These are phyloP conservation scores for Cyprinodon variegatus DNA, from an alignment of 2,113 vertebrate genomes.

Conservation along the genomic window DNA sequence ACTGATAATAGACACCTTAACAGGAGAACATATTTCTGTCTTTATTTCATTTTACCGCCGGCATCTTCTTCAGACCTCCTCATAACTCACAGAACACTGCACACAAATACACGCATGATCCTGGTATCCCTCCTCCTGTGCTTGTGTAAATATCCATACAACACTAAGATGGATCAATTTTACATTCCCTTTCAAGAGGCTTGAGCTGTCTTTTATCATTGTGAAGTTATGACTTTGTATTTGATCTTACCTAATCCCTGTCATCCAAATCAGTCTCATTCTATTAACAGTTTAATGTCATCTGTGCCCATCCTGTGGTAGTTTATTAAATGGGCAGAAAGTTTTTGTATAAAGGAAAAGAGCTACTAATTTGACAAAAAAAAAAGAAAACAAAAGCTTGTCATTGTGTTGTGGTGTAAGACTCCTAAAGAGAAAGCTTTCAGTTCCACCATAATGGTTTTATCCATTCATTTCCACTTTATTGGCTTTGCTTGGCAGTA, in stretches of 20 bases:
- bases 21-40: background rate
- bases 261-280: slow-evolving; percentile 56
- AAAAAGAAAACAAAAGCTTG: slow-evolving; percentile 6
- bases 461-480: slow-evolving; percentile 72
- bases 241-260: slow-evolving; percentile 57
- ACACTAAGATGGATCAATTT: slow-evolving; percentile 67
- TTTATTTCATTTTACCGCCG: slow-evolving; percentile 5
- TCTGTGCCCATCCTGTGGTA: slow-evolving; percentile 51
- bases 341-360: slow-evolving; percentile 39
- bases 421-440: slow-evolving; percentile 46
- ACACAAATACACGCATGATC: slow-evolving; percentile 40
- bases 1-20: slow-evolving; percentile 8
- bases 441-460: slow-evolving; percentile 65
- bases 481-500: slow-evolving; percentile 67
- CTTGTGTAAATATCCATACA: slow-evolving; percentile 36
- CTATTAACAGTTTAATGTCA: slow-evolving; percentile 20
- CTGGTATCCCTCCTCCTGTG: slow-evolving; percentile 24
- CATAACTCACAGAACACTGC: slow-evolving; percentile 22
- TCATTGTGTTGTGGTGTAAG: slow-evolving; percentile 44
- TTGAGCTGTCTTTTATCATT: slow-evolving; percentile 46
- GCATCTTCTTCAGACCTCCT: slow-evolving; percentile 19
- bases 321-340: slow-evolving; percentile 43
- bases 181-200: slow-evolving; percentile 58
- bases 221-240: slow-evolving; percentile 47
- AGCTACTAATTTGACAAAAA: slow-evolving; percentile 37